Base-by-base conservation (phyloP, 2,888 invertebrate species). In the Oegoconia quadripuncta region DNA sequence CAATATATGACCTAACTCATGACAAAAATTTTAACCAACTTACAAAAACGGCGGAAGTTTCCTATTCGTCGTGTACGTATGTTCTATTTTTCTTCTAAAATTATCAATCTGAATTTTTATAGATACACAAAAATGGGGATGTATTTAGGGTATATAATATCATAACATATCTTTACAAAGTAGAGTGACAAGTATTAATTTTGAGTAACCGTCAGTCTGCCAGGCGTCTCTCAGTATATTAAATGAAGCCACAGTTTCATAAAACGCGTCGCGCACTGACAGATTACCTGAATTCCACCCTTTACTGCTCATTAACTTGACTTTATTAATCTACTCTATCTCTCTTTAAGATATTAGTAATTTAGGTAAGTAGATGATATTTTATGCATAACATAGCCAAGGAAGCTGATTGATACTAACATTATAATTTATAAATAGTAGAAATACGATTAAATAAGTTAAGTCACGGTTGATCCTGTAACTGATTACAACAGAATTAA, bases 211-310 rank as follows among this genome's bases (percentile, higher is more conserved):
- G 20, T 8, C 13, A 18, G 12, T 9, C 18, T 3, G 18, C 17
- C 25, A 16, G 30, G 22, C 23, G 22, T 13, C 16, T 15, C 14
- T n/a, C 27, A 20, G 35, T 34, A n/a, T 13, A 34, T 35, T 15
- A 55, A 56, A 55, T 44, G 54, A 48, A 37, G 55, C 49, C 43
- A 46, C 46, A 40, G 49, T 50, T 49, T 50, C 53, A 57, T 50
- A 51, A 56, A 53, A 54, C 45, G 48, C 34, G 41, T 30, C 50
- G 54, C 64, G 50, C 18, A 57, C 64, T 63, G 60, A 62, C 58
- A 61, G 62, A 72, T 74, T 66, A 67, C 64, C 58, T 46, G 50
- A 66, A 59, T 67, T 65, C 52, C 60, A 49, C 56, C 54, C 59
- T 55, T 58, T 56, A 55, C 55, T 57, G 59, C 52, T 59, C 65